Evolutionary conservation across 1,140 invertebrate genomes (phyloP).

Genomic region (Fopius arisanus): DNA sequence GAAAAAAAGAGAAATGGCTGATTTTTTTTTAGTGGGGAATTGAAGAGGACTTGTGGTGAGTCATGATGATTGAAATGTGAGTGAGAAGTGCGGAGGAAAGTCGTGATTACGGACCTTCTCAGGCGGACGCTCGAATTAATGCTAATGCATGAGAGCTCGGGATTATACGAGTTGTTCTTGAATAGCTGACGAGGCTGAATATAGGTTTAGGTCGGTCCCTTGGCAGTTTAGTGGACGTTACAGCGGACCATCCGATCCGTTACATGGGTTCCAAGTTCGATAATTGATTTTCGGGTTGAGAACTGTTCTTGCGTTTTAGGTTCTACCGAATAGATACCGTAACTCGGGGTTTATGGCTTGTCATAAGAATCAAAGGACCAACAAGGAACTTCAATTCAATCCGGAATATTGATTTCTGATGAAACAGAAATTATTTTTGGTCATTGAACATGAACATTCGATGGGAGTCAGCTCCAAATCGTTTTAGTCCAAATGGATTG

Average conservation of each 20-base stretch:
- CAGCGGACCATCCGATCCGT: neutral
- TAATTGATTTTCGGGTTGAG: neutral
- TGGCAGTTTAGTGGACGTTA: neutral
- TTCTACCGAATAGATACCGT: too few relatives aligned
- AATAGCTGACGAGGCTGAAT: neutral
- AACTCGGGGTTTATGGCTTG: too few relatives aligned
- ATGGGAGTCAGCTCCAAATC: too few relatives aligned
- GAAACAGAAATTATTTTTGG: too few relatives aligned
- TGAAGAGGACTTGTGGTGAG: neutral
- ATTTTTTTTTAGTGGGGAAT: neutral
- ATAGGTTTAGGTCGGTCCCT: neutral
- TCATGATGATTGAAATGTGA: neutral
- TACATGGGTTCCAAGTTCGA: neutral
- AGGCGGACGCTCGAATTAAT: neutral
- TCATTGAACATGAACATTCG: too few relatives aligned
- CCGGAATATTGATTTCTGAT: too few relatives aligned
- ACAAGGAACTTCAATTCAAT: too few relatives aligned
- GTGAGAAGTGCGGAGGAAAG: neutral
- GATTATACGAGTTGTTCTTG: neutral
- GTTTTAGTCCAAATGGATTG: too few relatives aligned
- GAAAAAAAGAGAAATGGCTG: neutral
- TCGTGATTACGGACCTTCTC: neutral
- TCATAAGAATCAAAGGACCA: too few relatives aligned
- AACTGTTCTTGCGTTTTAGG: neutral
- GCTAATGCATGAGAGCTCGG: neutral